Conservation (phyloP, 2,797 vertebrate genomes). For the Hippopotamyrus pictus region DNA sequence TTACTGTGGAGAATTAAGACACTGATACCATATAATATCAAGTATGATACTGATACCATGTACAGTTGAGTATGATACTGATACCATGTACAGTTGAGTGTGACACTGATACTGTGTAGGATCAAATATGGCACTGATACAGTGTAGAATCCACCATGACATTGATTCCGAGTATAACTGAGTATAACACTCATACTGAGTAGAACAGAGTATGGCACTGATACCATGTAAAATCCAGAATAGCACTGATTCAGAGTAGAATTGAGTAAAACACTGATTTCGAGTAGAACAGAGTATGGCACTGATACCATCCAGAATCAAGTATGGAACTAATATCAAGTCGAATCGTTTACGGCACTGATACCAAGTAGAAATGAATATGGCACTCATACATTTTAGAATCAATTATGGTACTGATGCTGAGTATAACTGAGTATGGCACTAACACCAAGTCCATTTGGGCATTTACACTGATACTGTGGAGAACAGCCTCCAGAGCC, state of each 20-base stretch:
- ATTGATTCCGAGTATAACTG: neutral
- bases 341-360: neutral
- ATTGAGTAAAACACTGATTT: neutral
- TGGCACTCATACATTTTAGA: neutral
- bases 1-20: neutral
- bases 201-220: neutral
- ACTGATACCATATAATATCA: neutral
- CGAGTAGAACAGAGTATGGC: neutral
- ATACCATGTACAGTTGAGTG: neutral
- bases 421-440: neutral
- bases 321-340: neutral
- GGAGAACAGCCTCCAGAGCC: neutral
- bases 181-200: neutral
- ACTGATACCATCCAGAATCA: neutral
- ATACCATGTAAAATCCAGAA: neutral
- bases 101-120: neutral
- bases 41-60: neutral
- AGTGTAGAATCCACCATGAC: neutral
- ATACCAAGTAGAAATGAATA: neutral
- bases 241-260: neutral
- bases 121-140: neutral
- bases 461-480: neutral
- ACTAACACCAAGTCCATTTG: neutral
- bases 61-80: too few relatives aligned
- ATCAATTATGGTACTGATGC: neutral